Conservation (phyloP, 2,113 vertebrate genomes). For the Meles meles region DNA sequence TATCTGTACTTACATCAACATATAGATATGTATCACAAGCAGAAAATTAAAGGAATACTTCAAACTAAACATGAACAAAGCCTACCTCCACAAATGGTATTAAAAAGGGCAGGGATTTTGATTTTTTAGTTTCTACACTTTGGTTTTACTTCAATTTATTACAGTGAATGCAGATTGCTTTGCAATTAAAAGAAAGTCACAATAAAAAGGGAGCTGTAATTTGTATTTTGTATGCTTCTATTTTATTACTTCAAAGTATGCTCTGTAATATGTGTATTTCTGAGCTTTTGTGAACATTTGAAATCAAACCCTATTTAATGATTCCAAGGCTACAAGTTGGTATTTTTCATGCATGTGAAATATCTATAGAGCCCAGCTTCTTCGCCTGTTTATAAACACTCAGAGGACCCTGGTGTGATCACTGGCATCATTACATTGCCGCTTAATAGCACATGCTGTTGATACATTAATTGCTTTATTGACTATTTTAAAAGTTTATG, state of each 20-base stretch:
- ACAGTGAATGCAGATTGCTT: background rate
- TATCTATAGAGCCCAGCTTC: conserved; percentile 11
- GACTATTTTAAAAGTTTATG: conserved; percentile 76
- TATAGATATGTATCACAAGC: background rate
- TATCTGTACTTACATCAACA: background rate
- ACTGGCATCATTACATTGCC: conserved; percentile 46
- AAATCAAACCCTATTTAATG: background rate
- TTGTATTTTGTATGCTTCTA: background rate
- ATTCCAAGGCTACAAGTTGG: background rate
- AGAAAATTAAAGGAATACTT: background rate
- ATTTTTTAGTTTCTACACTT: background rate
- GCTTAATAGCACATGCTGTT: conserved; percentile 59
- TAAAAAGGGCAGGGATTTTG: background rate
- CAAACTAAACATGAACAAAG: background rate
- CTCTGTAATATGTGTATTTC: background rate
- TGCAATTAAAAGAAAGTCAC: background rate
- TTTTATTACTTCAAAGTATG: background rate
- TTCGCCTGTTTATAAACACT: conserved; percentile 42
- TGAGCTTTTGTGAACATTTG: background rate
- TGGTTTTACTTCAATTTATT: background rate
- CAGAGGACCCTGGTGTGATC: conserved; percentile 59
- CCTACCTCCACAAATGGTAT: background rate
- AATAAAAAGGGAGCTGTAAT: background rate
- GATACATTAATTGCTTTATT: conserved; percentile 80
- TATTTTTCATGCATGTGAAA: background rate